Evolutionary conservation across 2,113 vertebrate genomes (phyloP).

Genomic region (Heptranchias perlo): DNA sequence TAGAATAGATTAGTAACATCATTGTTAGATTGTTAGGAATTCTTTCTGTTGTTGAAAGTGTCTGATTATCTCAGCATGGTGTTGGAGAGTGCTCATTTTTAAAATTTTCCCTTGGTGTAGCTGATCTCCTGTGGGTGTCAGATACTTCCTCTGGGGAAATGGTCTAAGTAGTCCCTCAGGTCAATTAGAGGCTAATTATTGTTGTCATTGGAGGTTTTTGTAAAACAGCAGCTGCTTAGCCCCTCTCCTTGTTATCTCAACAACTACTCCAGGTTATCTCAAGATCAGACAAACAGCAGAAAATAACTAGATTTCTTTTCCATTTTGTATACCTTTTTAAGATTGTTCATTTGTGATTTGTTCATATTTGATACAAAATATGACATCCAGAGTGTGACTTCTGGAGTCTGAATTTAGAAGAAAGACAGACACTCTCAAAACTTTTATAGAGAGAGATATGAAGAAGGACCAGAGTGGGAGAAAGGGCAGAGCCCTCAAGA

Average conservation of each 20-base stretch:
- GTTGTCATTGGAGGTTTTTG: neutral
- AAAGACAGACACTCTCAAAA: neutral
- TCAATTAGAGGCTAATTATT: conserved; percentile 14
- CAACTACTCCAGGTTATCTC: neutral
- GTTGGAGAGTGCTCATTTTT: neutral
- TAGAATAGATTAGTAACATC: neutral
- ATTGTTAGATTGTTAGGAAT: neutral
- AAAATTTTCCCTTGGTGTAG: neutral
- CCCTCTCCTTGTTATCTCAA: neutral
- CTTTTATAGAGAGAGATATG: neutral
- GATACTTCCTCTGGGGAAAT: neutral
- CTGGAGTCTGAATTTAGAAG: neutral
- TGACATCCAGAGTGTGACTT: neutral
- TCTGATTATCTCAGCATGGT: neutral
- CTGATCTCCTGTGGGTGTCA: neutral
- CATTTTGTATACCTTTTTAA: neutral
- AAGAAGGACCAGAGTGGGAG: no score
- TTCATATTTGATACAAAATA: neutral
- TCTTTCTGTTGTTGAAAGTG: neutral
- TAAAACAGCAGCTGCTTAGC: neutral
- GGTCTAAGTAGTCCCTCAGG: neutral
- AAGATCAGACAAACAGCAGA: neutral
- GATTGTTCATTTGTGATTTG: neutral
- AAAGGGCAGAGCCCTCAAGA: neutral
- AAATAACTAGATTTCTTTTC: conserved; percentile 3